Conservation (phyloP, 2,888 invertebrate genomes). For the Zaprionus lineosus region DNA sequence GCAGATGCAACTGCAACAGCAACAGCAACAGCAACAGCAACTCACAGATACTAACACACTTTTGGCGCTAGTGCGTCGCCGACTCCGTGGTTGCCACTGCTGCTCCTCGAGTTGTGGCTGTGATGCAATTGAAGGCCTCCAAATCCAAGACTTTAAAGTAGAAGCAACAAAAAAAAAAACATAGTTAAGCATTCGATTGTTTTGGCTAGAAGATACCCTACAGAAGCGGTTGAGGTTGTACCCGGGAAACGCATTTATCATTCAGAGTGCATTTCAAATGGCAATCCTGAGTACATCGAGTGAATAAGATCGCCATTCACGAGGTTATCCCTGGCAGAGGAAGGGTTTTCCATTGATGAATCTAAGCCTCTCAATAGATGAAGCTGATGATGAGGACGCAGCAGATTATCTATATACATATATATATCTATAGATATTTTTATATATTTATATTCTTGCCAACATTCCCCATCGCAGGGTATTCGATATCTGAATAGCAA, state of each 20-base stretch:
- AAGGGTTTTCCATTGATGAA: no score
- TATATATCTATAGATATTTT: no score
- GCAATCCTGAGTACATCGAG: no score
- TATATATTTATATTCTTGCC: neutral
- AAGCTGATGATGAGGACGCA: no score
- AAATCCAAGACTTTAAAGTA: constrained; percentile 49
- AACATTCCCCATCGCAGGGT: constrained; percentile 19
- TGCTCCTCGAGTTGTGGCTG: constrained; percentile 6
- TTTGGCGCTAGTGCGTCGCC: constrained; percentile 48
- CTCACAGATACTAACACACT: constrained; percentile 40
- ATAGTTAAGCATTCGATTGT: neutral
- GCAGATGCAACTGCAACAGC: constrained; percentile 52
- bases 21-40: constrained; percentile 46
- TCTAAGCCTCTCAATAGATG: no score
- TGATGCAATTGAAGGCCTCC: constrained; percentile 62
- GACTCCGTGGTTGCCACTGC: constrained; percentile 6
- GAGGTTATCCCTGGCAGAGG: no score
- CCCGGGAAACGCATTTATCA: no score
- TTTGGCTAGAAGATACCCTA: constrained; percentile 19
- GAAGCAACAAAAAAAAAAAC: constrained; percentile 47
- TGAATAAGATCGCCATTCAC: no score
- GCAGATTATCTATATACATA: no score
- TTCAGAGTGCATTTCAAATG: no score
- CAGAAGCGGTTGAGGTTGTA: no score
- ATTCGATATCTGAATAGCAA: constrained; percentile 17